These are phyloP conservation scores for Kryptopterus vitreolus DNA, from an alignment of 2,797 vertebrate species.

Conservation along the genomic window DNA sequence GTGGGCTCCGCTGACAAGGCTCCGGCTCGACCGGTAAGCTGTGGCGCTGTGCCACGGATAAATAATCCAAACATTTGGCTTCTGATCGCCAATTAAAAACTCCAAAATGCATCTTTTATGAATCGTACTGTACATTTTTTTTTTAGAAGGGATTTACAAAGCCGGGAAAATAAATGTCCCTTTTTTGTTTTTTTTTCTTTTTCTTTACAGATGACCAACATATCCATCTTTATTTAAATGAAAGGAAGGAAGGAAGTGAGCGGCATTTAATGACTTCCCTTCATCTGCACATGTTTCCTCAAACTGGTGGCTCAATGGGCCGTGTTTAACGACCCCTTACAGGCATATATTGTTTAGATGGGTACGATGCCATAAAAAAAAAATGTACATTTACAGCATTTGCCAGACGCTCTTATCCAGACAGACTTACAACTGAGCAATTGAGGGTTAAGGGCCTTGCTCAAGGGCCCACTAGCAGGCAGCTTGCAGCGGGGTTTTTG, in stretches of 20 bases:
- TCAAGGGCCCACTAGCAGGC: no score
- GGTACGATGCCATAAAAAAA: conserved; percentile 56
- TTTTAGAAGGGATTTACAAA: not conserved
- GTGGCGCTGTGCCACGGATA: conserved; percentile 49
- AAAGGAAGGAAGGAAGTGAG: not conserved
- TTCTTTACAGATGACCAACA: not conserved
- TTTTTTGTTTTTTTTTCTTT: not conserved
- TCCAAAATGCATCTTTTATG: not conserved
- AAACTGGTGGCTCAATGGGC: not conserved
- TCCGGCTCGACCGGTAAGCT: conserved; percentile 56
- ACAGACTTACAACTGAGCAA: no score
- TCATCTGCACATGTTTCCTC: not conserved
- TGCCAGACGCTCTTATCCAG: no score
- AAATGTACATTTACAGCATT: no score
- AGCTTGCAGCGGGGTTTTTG: no score
- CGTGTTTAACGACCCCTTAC: conserved; percentile 45
- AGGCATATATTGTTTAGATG: conserved; percentile 42
- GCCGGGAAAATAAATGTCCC: not conserved
- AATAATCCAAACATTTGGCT: conserved; percentile 26
- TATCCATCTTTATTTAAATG: not conserved
- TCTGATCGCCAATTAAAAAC: no score
- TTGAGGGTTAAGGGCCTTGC: no score
- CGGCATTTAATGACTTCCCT: conserved; percentile 11
- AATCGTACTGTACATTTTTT: not conserved
- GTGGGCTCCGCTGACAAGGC: conserved; percentile 55